These are phyloP conservation scores for Dromius quadrimaculatus DNA, from an alignment of 2,888 invertebrate species.

Conservation along the genomic window DNA sequence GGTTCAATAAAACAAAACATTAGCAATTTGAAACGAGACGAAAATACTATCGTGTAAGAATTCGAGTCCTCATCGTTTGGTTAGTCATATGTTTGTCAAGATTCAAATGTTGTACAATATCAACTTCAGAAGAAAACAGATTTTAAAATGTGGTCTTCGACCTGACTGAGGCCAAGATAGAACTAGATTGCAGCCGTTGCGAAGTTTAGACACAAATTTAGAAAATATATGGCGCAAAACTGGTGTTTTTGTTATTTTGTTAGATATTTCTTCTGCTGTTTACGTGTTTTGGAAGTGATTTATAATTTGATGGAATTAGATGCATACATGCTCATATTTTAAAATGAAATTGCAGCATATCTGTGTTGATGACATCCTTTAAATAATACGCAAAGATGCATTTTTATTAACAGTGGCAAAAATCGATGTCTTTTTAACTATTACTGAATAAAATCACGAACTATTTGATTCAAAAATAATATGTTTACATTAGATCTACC, in stretches of 20 bases:
- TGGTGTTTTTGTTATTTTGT: conserved; percentile 4
- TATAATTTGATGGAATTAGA: conserved; percentile 5
- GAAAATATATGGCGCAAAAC: conserved; percentile 27
- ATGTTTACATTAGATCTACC: too few relatives aligned
- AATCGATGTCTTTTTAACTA: too few relatives aligned
- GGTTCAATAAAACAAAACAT: conserved; percentile 38
- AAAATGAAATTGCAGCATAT: neutral
- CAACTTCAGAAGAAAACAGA: conserved; percentile 15
- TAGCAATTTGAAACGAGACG: neutral
- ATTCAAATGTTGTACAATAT: conserved; percentile 11
- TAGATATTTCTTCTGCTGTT: conserved; percentile 13
- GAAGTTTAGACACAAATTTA: conserved; percentile 14
- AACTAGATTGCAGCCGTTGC: conserved; percentile 1
- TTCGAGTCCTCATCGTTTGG: too few relatives aligned
- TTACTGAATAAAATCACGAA: too few relatives aligned
- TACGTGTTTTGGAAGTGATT: conserved; percentile 16
- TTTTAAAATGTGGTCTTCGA: conserved; percentile 12
- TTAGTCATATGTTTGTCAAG: conserved; percentile 34
- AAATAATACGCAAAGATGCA: too few relatives aligned
- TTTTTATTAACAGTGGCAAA: too few relatives aligned
- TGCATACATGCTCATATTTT: neutral
- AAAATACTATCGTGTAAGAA: too few relatives aligned
- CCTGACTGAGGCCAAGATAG: conserved; percentile 15
- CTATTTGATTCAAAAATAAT: too few relatives aligned
- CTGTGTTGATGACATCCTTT: neutral